Evolutionary conservation across 2,797 vertebrate genomes (phyloP), one percentile per base, ranked within the genome.

Genomic region (Poecilia gillii): DNA sequence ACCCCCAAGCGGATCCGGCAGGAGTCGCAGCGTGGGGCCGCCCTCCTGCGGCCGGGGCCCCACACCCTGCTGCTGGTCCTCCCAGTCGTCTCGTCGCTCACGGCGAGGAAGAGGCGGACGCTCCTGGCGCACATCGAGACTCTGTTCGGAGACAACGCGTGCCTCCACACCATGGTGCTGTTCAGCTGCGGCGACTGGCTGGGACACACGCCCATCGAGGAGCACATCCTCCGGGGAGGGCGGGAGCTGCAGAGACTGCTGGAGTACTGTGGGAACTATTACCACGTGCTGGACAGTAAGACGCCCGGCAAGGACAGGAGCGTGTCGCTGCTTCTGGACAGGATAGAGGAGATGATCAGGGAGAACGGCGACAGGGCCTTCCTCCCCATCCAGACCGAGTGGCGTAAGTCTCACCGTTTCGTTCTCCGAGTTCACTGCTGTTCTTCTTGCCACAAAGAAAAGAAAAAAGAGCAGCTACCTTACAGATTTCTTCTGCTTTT

Each of bases 171-270:
- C 75, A 92, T 96, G 92, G 92, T 96, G 74, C 89, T 96, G 82
- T 96, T 96, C 91, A 96, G 95, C 86, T 96, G 96, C 45, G 95
- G 96, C 0, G 96, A 96, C 49, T 95, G 94, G 95, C 90, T 96
- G 84, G 93, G 95, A 7, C 92, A 90, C 79, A 94, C 93, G 3
- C 94, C 96, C 74, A 96, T 96, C 0, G 95, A 96, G 81, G 96
- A 96, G 82, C 95, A 96, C 86, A 96, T 96, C 51, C 95, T 96
- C 13, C 81, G 93, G 75, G 94, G 95, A 0, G 95, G 94, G 9
- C 90, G 95, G 2, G 94, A 96, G 89, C 92, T 96, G 82, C 90
- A 95, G 68, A 94, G 93, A 85, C 91, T 96, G 75, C 91, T 96
- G 2, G 94, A 94, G 73, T 95, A 91, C 91, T 96, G 95, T 57